Base-by-base conservation (phyloP, 2,113 vertebrate species). In the Brachyistius frenatus region DNA sequence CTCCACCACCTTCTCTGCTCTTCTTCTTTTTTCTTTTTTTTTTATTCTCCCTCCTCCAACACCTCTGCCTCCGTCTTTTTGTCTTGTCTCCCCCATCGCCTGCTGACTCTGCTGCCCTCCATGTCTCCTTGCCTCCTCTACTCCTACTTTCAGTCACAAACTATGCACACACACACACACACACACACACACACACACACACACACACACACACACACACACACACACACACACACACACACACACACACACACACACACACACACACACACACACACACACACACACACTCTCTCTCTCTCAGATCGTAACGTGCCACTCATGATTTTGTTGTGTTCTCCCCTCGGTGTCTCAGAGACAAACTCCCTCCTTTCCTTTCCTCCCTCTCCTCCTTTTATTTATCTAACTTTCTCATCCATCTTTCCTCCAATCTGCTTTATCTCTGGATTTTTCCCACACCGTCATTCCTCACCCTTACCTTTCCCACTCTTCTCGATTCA, bases 51-150 rank as follows among this genome's bases (percentile, higher is more conserved):
- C 49, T 33, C 68, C 63, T 71, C 61, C 55, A 16, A 71, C 83
- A 55, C 63, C 54, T 65, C 68, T 31, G 6, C 67, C 60, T 49
- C 31, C 15, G 35, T 81, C 80, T 69, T 73, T 63, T 66, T 71
- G 46, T 83, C 74, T 61, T 23, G 41, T 80, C 80, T 86, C 70
- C 77, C 23, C 66, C 36, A 70, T 87, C 30, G 10, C 50, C 76
- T 70, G 72, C 85, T 86, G 79, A 83, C 72, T 91, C 71, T 66
- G 70, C 70, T 80, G 75, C 76, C 87, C 86, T 88, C 84, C 68
- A 37, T 35, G 66, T 89, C 80, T 86, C 87, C 81, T 89, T 85
- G 54, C 54, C 46, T 60, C 57, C 54, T 16, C 56, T 56, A 62
- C 73, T 74, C 32, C 52, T 53, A 68, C 55, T 81, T 76, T 67